Percentiles rank a stretch among this genome's conserved stretches.
Conservation (phyloP, 1,140 invertebrate genomes). For the Magallana gigas region DNA sequence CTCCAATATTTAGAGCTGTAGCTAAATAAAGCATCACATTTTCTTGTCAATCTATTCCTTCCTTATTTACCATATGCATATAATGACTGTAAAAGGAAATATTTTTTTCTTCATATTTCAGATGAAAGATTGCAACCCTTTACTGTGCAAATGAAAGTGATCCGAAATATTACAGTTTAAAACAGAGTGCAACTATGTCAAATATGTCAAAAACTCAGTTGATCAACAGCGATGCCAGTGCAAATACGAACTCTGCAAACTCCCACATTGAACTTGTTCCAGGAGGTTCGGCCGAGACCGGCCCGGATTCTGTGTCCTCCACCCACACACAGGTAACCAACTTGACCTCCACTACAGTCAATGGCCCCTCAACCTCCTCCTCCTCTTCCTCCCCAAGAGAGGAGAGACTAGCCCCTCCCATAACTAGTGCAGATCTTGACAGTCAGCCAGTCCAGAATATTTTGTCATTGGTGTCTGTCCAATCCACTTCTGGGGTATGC, state of each 20-base stretch:
- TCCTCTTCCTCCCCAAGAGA: neutral
- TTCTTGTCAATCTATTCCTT: too few relatives aligned
- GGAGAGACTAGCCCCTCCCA: neutral
- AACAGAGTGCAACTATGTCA: neutral
- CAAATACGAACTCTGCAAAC: neutral
- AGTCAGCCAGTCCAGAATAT: neutral
- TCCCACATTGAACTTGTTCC: neutral
- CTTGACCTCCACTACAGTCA: neutral
- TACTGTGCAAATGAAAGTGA: too few relatives aligned
- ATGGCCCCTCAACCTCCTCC: neutral
- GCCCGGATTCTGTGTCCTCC: neutral
- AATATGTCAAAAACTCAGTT: conserved; percentile 17
- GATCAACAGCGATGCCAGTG: neutral
- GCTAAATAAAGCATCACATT: too few relatives aligned
- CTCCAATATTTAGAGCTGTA: too few relatives aligned
- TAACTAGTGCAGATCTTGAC: neutral
- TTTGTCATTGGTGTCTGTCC: neutral
- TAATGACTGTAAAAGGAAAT: too few relatives aligned
- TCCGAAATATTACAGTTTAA: neutral
- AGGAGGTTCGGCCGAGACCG: neutral
- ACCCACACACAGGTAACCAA: conserved; percentile 16
- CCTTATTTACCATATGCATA: too few relatives aligned
- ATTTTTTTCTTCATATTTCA: too few relatives aligned
- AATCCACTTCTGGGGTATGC: neutral
- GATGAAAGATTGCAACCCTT: too few relatives aligned